Percentiles rank a stretch among this genome's conserved stretches.
Conservation (phyloP, 2,888 invertebrate species). For the Acrobasis repandana region DNA sequence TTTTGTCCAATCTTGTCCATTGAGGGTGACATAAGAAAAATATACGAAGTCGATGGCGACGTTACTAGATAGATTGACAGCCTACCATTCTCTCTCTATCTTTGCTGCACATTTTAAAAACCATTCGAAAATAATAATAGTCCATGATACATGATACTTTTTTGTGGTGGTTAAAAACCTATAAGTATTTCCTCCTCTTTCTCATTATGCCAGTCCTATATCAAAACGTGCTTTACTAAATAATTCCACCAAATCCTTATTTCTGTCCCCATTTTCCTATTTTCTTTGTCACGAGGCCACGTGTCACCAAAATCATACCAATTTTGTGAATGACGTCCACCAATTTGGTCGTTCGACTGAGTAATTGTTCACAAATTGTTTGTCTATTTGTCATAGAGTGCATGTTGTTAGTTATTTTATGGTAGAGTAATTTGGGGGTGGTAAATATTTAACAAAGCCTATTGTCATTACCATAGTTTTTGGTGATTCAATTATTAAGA, state of each 20-base stretch:
- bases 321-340: slow-evolving; percentile 19
- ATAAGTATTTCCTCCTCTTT: too few relatives aligned
- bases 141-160: too few relatives aligned
- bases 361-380: slow-evolving; percentile 30
- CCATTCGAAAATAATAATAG: too few relatives aligned
- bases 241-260: neutral
- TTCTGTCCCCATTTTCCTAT: slow-evolving; percentile 32
- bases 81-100: too few relatives aligned
- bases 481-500: neutral
- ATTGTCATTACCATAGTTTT: neutral
- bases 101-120: too few relatives aligned
- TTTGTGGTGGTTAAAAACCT: too few relatives aligned
- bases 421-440: neutral
- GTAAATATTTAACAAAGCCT: neutral
- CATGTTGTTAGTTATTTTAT: slow-evolving; percentile 4
- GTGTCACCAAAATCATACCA: slow-evolving; percentile 51
- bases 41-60: too few relatives aligned
- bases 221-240: neutral
- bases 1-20: too few relatives aligned
- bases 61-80: too few relatives aligned
- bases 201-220: too few relatives aligned
- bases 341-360: slow-evolving; percentile 29
- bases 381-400: slow-evolving; percentile 19
- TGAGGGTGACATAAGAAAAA: too few relatives aligned
- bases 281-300: slow-evolving; percentile 43